Evolutionary conservation across 2,888 invertebrate species (phyloP).

Genomic region (Aelia acuminata): DNA sequence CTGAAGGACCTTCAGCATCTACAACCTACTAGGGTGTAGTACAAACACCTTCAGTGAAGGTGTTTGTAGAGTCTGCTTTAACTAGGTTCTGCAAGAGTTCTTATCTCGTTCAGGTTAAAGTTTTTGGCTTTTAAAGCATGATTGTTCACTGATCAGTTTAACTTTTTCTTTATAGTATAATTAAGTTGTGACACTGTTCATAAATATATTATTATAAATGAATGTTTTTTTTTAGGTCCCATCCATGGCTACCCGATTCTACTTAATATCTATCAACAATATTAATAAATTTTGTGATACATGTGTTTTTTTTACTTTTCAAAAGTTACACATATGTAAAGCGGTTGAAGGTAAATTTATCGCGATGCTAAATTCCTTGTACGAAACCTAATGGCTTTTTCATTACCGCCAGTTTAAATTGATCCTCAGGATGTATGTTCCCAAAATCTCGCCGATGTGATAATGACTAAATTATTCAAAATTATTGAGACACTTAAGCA

Average conservation of each 20-base stretch:
- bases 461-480: background rate
- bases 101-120: too few relatives aligned
- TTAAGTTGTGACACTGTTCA: background rate
- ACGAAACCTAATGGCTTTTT: background rate
- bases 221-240: background rate
- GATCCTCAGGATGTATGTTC: background rate
- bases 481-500: background rate
- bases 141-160: background rate
- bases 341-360: background rate
- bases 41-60: too few relatives aligned
- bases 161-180: background rate
- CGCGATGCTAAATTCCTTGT: background rate
- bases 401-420: background rate
- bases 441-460: background rate
- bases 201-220: background rate
- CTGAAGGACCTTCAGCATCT: too few relatives aligned
- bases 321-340: background rate
- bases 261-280: too few relatives aligned
- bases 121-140: too few relatives aligned
- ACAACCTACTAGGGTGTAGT: too few relatives aligned
- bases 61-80: too few relatives aligned
- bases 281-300: background rate
- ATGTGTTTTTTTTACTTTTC: conserved; percentile 18
- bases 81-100: too few relatives aligned
- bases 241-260: background rate